Base-by-base conservation (phyloP, 2,888 invertebrate genomes). In the Dascillus cervinus region DNA sequence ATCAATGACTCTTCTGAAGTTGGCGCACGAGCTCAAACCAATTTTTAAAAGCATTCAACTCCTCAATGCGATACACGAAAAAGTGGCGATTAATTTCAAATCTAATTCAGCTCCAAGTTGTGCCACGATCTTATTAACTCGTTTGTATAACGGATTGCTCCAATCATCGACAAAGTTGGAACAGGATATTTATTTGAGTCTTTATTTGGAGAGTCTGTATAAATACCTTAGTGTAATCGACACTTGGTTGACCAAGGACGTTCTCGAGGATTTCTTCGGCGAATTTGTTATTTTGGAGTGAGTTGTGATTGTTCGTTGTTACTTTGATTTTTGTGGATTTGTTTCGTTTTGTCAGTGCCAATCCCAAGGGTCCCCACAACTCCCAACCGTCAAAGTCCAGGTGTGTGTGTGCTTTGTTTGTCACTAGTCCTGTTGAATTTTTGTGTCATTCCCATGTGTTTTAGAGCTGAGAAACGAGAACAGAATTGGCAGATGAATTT, bases 241-340 rank as follows among this genome's bases (percentile, higher is more conserved):
- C 33, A 46, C 45, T 2, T 65, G 64, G 65, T 44, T 64, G 31
- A 50, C 50, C 13, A 56, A 56, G 22, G 55, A 57, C 31, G 41
- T 43, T 8, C 43, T 62, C 2, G 41, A 39, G 3, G 60, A 64
- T 43, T 40, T 44, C 32, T 46, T 49, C 2, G 39, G 40, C 1
- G 64, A 64, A 43, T 64, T 64, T 50, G 44, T 62, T n/a, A 53
- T 64, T 13, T 13, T 43, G 24, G 43, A 52, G 57, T 57, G 37
- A 46, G 49, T 47, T 21, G 11, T 22, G 8, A 2, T 9, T 3
- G 3, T 19, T 24, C 11, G 13, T 9, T 12, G 12, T 6, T 12
- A 25, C 14, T 25, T 24, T n/a, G 11, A n/a, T 26, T 32, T 32
- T 26, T 19, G 13, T 14, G 23, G 24, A 25, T 29, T 22, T 34